phyloP scores from a whole-genome alignment of 2,113 vertebrate genomes.

The Fregata magnificens region DNA sequence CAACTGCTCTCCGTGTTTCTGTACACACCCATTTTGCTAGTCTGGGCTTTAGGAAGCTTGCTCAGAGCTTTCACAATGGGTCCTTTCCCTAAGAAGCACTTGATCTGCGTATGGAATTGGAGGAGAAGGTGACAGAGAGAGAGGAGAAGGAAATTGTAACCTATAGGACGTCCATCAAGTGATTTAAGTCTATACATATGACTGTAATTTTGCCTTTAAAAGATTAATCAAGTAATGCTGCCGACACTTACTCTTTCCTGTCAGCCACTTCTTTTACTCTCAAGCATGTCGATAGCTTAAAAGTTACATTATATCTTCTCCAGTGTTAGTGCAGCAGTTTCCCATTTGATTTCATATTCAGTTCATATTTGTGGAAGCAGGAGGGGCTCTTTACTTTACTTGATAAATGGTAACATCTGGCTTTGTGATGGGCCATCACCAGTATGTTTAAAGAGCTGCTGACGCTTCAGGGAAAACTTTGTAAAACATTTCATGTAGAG shows the following conservation, averaged over 20 bases:
- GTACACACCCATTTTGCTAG: background rate
- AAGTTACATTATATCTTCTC: conserved; percentile 40
- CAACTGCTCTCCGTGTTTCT: background rate
- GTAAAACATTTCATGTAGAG: conserved; percentile 55
- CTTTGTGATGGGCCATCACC: conserved; percentile 62
- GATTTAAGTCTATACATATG: background rate
- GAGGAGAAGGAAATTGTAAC: background rate
- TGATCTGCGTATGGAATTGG: background rate
- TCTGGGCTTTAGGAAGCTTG: background rate
- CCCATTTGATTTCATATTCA: conserved; percentile 57
- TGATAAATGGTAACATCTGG: conserved; percentile 69
- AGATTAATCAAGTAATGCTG: conserved; percentile 10
- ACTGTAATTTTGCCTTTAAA: conserved; percentile 20
- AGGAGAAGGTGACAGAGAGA: background rate
- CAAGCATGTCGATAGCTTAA: background rate
- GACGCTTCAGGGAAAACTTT: conserved; percentile 55
- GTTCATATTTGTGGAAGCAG: conserved; percentile 63
- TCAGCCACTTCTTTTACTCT: conserved; percentile 24
- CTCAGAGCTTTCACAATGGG: background rate
- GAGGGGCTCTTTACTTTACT: conserved; percentile 58
- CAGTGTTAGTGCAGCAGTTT: conserved; percentile 31
- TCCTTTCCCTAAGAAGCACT: background rate
- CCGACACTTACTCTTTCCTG: background rate
- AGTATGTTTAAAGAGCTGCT: conserved; percentile 59
- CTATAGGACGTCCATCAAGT: background rate